Percentiles rank a stretch among this genome's conserved stretches.
These are phyloP conservation scores for Aphelocoma californica DNA, from an alignment of 2,797 vertebrate genomes.

Conservation along the genomic window DNA sequence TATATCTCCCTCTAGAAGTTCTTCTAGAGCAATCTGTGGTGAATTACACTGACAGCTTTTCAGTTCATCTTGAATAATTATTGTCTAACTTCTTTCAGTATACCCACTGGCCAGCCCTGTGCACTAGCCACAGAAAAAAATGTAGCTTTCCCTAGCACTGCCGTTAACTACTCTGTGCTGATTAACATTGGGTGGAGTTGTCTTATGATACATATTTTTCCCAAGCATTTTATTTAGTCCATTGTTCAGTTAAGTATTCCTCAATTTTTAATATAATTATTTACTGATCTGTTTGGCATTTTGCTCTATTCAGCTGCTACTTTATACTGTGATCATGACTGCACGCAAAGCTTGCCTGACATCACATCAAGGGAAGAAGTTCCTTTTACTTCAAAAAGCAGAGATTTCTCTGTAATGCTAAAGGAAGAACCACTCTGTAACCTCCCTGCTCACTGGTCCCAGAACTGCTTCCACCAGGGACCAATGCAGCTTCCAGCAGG, in stretches of 20 bases:
- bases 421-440: not conserved
- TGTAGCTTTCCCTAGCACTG: not conserved
- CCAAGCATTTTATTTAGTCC: not conserved
- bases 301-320: not conserved
- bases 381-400: not conserved
- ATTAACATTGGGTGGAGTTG: not conserved
- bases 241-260: not conserved
- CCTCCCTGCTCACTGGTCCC: not conserved
- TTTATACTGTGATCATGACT: not conserved
- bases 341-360: not conserved
- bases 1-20: not conserved
- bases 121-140: not conserved
- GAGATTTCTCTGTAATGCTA: not conserved
- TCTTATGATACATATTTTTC: not conserved
- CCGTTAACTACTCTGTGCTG: not conserved
- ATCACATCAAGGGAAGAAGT: not conserved
- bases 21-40: not conserved
- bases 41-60: not conserved
- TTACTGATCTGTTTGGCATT: not conserved
- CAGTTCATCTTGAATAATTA: not conserved
- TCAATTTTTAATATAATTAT: not conserved
- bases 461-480: not conserved
- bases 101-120: not conserved
- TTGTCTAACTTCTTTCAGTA: not conserved
- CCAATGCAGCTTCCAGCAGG: not conserved